Base-by-base conservation (phyloP, 35 echinoderm and acorn worm genomes). In the Heliocidaris tuberculata region DNA sequence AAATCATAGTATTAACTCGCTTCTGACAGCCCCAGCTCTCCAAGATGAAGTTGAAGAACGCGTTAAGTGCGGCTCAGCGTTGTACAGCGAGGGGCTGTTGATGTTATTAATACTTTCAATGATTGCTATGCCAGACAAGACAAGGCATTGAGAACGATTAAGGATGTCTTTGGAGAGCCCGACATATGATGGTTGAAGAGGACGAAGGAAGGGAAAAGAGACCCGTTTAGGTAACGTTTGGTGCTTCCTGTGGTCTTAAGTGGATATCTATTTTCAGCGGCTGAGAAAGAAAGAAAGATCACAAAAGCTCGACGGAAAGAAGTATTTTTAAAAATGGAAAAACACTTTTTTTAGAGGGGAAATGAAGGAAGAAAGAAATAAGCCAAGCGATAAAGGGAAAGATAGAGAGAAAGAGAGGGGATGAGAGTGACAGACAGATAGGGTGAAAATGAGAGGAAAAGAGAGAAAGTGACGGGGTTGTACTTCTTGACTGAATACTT, bases 31-130 rank as follows among this genome's bases (percentile, higher is more conserved):
- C 65, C 5, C 65, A n/a, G 27, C 65, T 78, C 27, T 27, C 17
- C 4, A 78, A 78, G 65, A 78, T 78, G 65, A 21, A 78, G 65
- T 78, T 78, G 65, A 78, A 78, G 65, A 78, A 78, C 65, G 65
- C 65, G 65, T 78, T 78, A 78, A 78, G 65, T 78, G 65, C 65
- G 65, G 7, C 65, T 78, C 65, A 78, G 19, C 21, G 24, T 7
- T 78, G 65, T 78, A n/a, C 27, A 24, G 19, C 21, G 65, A 78
- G 65, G 65, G 65, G 65, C 27, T n/a, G 65, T 78, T 78, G 65
- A 78, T 78, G 65, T 78, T 78, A 78, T 78, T 78, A 78, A 78
- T 78, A 78, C 65, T 78, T n/a, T 78, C 65, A 78, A 78, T 78
- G n/a, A 78, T 78, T 78, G 65, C 65, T 78, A 78, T 24, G 65